Conservation (phyloP, 1,140 invertebrate genomes). For the Caenorhabditis latens region DNA sequence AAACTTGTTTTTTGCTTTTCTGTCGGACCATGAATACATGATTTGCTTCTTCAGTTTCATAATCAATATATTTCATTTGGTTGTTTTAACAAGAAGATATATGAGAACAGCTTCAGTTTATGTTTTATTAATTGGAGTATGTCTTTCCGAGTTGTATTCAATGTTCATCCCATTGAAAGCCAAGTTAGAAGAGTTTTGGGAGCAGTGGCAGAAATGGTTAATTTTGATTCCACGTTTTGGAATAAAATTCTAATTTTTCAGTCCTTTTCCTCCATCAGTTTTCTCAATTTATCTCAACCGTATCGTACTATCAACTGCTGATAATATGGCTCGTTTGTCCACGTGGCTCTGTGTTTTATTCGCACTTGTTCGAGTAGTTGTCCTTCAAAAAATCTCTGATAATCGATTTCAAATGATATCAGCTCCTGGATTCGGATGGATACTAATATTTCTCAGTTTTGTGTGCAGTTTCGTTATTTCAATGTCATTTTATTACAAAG, state of each 20-base stretch:
- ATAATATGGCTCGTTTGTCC: slow-evolving; percentile 12
- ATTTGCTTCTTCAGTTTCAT: slow-evolving; percentile 47
- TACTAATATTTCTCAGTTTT: slow-evolving; percentile 15
- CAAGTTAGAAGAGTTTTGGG: background rate
- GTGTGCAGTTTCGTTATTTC: background rate
- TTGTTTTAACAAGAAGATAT: slow-evolving; percentile 21
- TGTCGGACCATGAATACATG: slow-evolving; percentile 21
- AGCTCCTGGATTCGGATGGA: slow-evolving; percentile 32
- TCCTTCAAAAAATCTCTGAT: background rate
- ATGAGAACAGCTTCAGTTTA: slow-evolving; percentile 38
- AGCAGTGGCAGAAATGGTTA: background rate
- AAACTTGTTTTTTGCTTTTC: background rate
- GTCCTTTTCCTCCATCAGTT: background rate
- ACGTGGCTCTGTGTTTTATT: slow-evolving; percentile 17
- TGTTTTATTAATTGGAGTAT: slow-evolving; percentile 40
- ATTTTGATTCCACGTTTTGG: no score
- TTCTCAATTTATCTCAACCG: slow-evolving; percentile 21
- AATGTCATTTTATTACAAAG: background rate
- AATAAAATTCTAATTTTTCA: background rate
- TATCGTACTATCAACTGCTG: background rate
- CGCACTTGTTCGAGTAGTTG: background rate
- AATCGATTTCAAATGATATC: slow-evolving; percentile 33
- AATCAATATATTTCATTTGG: slow-evolving; percentile 17
- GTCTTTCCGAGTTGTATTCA: background rate
- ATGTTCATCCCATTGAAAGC: background rate